Evolutionary conservation across 2,888 invertebrate genomes (phyloP), one percentile per base, ranked within the genome.

Genomic region (Polymixis lichenea): DNA sequence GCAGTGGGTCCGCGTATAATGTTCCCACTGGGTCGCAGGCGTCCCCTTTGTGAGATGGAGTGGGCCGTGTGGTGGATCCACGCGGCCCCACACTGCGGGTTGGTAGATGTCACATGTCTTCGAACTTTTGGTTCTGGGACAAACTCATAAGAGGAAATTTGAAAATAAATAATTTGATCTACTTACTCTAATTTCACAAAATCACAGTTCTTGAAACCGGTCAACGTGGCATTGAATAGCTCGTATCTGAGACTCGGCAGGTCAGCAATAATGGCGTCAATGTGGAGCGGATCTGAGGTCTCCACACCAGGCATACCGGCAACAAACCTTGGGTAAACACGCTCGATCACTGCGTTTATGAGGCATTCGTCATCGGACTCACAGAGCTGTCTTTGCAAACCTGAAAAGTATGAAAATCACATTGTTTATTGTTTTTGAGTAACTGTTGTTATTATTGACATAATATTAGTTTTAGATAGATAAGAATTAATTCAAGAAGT

Each of bases 161-260:
- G 4, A 19, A 58, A 60, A 19, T 19, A 32, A 32, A n/a, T n/a
- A n/a, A 9, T 11, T 17, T 17, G n/a, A 43, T 64, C 0, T 22
- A 68, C 77, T 69, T 17, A 77, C 77, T 65, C 15, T 17, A 77
- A 53, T 46, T 77, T 43, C 15, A 77, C 51, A 25, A 77, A 77
- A 13, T 77, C 58, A 49, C 77, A 77, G 32, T 77, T 8, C 38
- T 60, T 77, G 7, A 77, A 65, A 22, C 77, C 77, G 22, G 46
- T 65, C 51, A 77, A 53, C 1, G 77, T 32, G 17, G 77, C 77
- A 11, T 77, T 77, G 22, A 17, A 65, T 4, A 77, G 58, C 3
- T 51, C 58, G 28, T 77, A 77, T 77, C 77, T 69, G n/a, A 77
- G 32, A 11, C 8, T 38, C 8, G 65, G n/a, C 2, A 69, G 58